Evolutionary conservation across 2,888 invertebrate genomes (phyloP).

Genomic region (Kryphioiulus occultus): DNA sequence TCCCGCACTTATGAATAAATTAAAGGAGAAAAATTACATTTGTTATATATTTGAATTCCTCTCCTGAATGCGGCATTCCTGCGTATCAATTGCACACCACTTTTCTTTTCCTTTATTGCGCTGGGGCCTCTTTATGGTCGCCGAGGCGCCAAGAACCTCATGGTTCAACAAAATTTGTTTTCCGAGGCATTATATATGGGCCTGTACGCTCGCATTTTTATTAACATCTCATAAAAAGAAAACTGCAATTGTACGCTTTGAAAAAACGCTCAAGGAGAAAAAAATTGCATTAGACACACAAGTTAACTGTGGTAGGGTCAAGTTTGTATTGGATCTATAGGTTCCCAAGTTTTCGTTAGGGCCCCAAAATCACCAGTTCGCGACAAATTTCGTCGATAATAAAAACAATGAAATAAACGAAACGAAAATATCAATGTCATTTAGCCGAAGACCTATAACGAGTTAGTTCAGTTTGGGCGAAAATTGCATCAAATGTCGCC

Average conservation of each 20-base stretch:
- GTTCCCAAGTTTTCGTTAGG: not conserved
- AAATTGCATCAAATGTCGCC: not conserved
- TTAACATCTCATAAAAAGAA: slow-evolving; percentile 27
- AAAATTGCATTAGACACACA: slow-evolving; percentile 11
- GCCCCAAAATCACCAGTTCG: not conserved
- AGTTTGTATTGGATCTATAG: not conserved
- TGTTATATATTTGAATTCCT: slow-evolving; percentile 40
- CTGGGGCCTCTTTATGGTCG: slow-evolving; percentile 26
- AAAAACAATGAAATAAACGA: slow-evolving; percentile 2
- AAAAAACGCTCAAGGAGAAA: not conserved
- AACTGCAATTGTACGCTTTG: slow-evolving; percentile 29
- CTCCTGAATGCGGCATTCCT: not conserved
- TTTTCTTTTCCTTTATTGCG: slow-evolving; percentile 18
- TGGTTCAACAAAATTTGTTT: slow-evolving; percentile 36
- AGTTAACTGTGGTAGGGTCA: not conserved
- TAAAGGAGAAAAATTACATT: slow-evolving; percentile 31
- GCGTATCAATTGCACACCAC: slow-evolving; percentile 36
- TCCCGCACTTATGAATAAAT: slow-evolving; percentile 32
- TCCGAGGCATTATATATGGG: slow-evolving; percentile 30
- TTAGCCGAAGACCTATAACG: not conserved
- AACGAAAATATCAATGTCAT: not conserved
- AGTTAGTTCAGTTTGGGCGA: not conserved
- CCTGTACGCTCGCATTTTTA: slow-evolving; percentile 7
- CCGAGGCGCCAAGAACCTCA: slow-evolving; percentile 40
- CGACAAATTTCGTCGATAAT: slow-evolving; percentile 14